phyloP scores from a whole-genome alignment of 2,797 vertebrate species.

The Sandelia bainsii region DNA sequence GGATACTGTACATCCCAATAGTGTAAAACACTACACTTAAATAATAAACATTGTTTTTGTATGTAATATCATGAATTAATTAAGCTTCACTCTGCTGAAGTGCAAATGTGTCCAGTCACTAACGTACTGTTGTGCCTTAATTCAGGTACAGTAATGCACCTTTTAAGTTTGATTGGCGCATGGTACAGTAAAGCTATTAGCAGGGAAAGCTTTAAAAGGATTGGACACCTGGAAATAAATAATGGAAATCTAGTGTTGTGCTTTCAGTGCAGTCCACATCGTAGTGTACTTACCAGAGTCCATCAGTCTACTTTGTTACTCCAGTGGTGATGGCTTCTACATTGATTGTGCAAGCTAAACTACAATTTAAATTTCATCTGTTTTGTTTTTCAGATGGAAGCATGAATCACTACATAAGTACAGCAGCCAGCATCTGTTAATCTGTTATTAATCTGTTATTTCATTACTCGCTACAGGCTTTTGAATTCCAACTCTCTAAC shows the following conservation, averaged over 20 bases:
- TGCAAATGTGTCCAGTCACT: neutral
- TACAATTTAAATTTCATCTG: neutral
- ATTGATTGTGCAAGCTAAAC: neutral
- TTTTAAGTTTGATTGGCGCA: neutral
- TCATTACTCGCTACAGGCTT: slow-evolving; percentile 83
- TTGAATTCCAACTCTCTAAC: slow-evolving; percentile 97
- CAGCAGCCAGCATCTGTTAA: neutral
- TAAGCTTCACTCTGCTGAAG: neutral
- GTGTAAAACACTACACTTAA: neutral
- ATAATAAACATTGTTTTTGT: neutral
- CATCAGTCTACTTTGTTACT: slow-evolving; percentile 40
- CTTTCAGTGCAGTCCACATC: slow-evolving; percentile 2
- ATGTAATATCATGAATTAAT: neutral
- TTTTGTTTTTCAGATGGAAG: neutral
- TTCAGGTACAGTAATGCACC: neutral
- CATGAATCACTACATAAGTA: neutral
- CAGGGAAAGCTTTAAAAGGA: slow-evolving; percentile 12
- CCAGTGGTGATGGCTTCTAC: slow-evolving; percentile 4
- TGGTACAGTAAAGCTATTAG: slow-evolving; percentile 26
- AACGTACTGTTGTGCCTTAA: slow-evolving; percentile 12
- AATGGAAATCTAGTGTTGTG: slow-evolving; percentile 10
- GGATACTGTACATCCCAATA: too few species aligned
- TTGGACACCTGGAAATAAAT: slow-evolving; percentile 34
- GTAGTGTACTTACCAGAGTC: slow-evolving; percentile 14
- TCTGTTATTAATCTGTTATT: slow-evolving; percentile 4